phyloP scores from a whole-genome alignment of 2,888 invertebrate genomes.

The Cremastinae sp. region DNA sequence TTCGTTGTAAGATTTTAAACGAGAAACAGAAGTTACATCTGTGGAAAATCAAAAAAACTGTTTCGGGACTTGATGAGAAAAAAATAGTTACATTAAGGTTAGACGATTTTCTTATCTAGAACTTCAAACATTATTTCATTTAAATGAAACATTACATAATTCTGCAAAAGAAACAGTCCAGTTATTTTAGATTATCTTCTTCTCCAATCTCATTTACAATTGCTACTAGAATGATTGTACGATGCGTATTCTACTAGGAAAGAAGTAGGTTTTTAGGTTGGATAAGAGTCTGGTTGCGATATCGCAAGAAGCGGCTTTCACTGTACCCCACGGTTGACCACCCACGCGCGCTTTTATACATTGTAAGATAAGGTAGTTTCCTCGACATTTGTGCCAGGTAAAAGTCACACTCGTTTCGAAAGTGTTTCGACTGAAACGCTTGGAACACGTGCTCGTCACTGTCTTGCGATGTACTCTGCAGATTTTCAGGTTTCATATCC shows the following conservation, averaged over 20 bases:
- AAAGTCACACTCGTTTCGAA: constrained; percentile 42
- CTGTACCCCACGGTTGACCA: constrained; percentile 32
- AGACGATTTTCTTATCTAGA: too few species aligned
- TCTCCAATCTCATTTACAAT: constrained; percentile 40
- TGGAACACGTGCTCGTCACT: constrained; percentile 54
- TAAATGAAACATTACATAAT: not conserved
- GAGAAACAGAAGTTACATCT: constrained; percentile 53
- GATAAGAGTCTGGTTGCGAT: constrained; percentile 33
- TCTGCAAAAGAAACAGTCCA: not conserved
- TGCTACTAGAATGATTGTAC: constrained; percentile 39
- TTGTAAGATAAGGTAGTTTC: constrained; percentile 34
- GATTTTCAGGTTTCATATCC: constrained; percentile 29
- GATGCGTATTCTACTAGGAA: too few species aligned
- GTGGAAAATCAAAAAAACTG: constrained; percentile 5
- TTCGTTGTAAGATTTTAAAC: constrained; percentile 8
- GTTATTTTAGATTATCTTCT: not conserved
- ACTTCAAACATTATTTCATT: too few species aligned
- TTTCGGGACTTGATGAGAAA: constrained; percentile 36
- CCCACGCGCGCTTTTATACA: constrained; percentile 29
- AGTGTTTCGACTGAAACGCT: constrained; percentile 39
- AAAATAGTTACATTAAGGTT: too few species aligned
- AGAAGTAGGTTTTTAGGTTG: constrained; percentile 54
- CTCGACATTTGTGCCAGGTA: constrained; percentile 7
- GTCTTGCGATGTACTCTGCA: constrained; percentile 42
- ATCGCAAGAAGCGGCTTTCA: constrained; percentile 25